Evolutionary conservation across 2,888 invertebrate genomes (phyloP).

Genomic region (Standfussiana lucernea): DNA sequence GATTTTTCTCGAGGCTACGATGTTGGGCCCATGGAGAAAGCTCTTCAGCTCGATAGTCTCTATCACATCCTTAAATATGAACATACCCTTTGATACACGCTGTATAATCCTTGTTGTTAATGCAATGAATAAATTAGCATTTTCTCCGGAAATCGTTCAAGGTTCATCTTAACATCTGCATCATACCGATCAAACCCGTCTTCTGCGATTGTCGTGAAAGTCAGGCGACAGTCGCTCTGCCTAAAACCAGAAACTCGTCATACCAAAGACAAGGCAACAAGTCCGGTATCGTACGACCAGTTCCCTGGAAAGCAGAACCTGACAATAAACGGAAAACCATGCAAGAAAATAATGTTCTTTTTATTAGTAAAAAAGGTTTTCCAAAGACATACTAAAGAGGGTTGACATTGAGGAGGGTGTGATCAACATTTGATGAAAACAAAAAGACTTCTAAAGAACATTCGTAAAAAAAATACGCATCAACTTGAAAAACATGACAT

Average conservation of each 20-base stretch:
- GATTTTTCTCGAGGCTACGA: not conserved
- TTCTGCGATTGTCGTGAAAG: constrained; percentile 45
- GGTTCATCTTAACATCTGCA: not conserved
- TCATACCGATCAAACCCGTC: constrained; percentile 23
- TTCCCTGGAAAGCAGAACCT: constrained; percentile 35
- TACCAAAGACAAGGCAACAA: constrained; percentile 36
- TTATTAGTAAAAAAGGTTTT: not conserved
- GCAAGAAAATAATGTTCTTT: not conserved
- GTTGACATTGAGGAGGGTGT: not conserved
- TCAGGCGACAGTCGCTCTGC: constrained; percentile 28
- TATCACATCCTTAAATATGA: not conserved
- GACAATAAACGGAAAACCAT: constrained; percentile 24
- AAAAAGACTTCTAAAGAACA: not conserved
- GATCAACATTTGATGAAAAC: not conserved
- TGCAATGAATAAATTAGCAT: not conserved
- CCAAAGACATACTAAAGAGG: not conserved
- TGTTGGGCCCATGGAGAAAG: not conserved
- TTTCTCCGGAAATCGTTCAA: not conserved
- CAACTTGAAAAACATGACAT: not conserved
- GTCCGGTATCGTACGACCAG: constrained; percentile 28
- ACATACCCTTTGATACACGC: not conserved
- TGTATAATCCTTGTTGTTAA: not conserved
- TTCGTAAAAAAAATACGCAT: not conserved
- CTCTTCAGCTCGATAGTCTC: not conserved
- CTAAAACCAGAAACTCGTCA: constrained; percentile 46